Base-by-base conservation (phyloP, 2,888 invertebrate species). In the Melanotus villosus region DNA sequence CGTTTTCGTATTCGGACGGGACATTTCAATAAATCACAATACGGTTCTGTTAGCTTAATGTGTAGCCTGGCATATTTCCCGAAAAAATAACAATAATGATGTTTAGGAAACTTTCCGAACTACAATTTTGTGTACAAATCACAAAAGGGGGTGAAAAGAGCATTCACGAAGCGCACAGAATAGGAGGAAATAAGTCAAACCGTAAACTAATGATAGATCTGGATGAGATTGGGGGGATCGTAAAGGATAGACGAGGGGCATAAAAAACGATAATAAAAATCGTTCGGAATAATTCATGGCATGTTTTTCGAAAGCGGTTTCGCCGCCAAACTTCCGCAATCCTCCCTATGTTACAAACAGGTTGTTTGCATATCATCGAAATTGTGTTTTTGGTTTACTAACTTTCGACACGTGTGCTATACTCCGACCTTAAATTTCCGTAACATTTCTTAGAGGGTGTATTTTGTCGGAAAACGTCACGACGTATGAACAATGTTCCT, bases 221-320 rank as follows among this genome's bases (percentile, higher is more conserved):
- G 45, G 65, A 58, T 50, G 65, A 65, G 65, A 65, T 65, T 65
- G 65, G 43, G 45, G 58, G 45, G n/a, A n/a, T 50, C 65, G 41
- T 65, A 65, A 65, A 56, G 50, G 65, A 65, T 65, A 58, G 65
- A 45, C 45, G 47, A 38, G 47, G 43, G 36, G 36, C 36, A 65
- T 65, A 65, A 65, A 26, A 65, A 65, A 65, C 65, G 65, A 57
- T 65, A 65, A 65, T 65, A 65, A 65, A 65, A 65, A 65, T 65
- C 65, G 57, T 58, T 26, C 14, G 65, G 65, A 65, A 65, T 65
- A 65, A 65, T 65, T 65, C 65, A 65, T 65, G 57, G 47, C 65
- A 64, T 64, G 65, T 65, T 65, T 65, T 65, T 43, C 26, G 12
- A 34, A 36, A 65, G 41, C 32, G 54, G 18, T 23, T 38, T 32